These are phyloP conservation scores for Lethenteron camtschaticum DNA, from an alignment of 2,113 vertebrate genomes.

Conservation along the genomic window DNA sequence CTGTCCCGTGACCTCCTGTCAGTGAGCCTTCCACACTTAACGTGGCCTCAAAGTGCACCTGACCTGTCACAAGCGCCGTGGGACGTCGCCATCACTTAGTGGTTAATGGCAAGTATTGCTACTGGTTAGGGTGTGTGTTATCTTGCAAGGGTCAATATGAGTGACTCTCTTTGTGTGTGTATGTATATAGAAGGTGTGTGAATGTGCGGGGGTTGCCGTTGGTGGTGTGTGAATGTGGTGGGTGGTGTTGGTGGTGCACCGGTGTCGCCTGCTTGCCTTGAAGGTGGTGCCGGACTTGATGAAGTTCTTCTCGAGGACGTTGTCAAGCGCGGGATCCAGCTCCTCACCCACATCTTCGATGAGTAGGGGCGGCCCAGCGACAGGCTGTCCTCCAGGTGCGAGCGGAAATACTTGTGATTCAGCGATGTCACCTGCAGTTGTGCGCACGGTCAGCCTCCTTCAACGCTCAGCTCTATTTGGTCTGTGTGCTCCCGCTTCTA, in stretches of 20 bases:
- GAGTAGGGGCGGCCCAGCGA: slow-evolving; percentile 38
- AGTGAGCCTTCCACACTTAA: too few species aligned
- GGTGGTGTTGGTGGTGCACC: too few species aligned
- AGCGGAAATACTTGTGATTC: slow-evolving; percentile 48
- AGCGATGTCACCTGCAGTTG: slow-evolving; percentile 31
- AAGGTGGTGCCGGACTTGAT: slow-evolving; percentile 41
- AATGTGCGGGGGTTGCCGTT: neutral
- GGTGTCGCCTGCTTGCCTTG: slow-evolving; percentile 23
- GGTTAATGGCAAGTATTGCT: too few species aligned
- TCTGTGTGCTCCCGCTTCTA: too few species aligned
- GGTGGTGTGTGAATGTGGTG: neutral
- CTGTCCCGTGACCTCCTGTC: too few species aligned
- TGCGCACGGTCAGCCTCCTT: neutral
- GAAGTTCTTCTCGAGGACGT: slow-evolving; percentile 54
- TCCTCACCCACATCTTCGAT: slow-evolving; percentile 52
- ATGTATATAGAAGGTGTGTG: neutral
- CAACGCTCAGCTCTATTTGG: too few species aligned
- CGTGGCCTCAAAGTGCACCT: too few species aligned
- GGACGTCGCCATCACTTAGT: too few species aligned
- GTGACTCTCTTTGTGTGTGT: neutral
- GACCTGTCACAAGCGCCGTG: too few species aligned
- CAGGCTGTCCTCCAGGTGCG: slow-evolving; percentile 36
- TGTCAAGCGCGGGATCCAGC: slow-evolving; percentile 44
- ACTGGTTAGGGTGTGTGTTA: too few species aligned
- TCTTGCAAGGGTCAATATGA: neutral